Evolutionary conservation across 2,888 invertebrate species (phyloP), one percentile per base, ranked within the genome.

Genomic region (Achlya flavicornis): DNA sequence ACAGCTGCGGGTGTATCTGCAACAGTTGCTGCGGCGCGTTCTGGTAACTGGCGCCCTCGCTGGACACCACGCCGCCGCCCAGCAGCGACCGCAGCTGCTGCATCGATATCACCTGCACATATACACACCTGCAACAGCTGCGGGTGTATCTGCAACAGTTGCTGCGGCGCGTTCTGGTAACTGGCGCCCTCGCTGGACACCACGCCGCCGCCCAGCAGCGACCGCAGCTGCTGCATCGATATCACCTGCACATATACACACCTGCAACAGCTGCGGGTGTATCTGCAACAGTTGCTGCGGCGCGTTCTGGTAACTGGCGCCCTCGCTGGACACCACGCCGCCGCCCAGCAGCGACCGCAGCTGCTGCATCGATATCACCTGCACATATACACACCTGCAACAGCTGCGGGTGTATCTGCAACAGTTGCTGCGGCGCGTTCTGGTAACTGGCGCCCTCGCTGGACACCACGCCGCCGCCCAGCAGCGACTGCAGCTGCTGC

Each of bases 351-450:
- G 79, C 63, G 95, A 94, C 75, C 95, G 95, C 67, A 95, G 89
- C 64, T 95, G 94, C 75, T 95, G 95, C 89, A 95, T 94, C 0
- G 94, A 94, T 79, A 94, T 92, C 66, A 94, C 91, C 94, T 94
- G 83, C 6, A 80, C 70, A 64, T 66, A 53, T 58, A 64, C 66
- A 10, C 68, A 93, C 92, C 89, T 94, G 94, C 63, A 94, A 74
- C n/a, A 94, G 69, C 66, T 94, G 94, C 1, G 94, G 94, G 48
- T 94, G 94, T 75, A 94, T 90, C 66, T 94, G 94, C 65, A 94
- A 64, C 46, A 94, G 72, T 66, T 94, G 94, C 61, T 90, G 93
- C n/a, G 89, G 92, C 10, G 89, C 64, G 66, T 86, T 90, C 76
- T 95, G 95, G 76, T 95, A 95, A 1, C 87, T 79, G 64, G 86